These are phyloP conservation scores for Chromobotia macracanthus DNA, from an alignment of 2,797 vertebrate species.

Conservation along the genomic window DNA sequence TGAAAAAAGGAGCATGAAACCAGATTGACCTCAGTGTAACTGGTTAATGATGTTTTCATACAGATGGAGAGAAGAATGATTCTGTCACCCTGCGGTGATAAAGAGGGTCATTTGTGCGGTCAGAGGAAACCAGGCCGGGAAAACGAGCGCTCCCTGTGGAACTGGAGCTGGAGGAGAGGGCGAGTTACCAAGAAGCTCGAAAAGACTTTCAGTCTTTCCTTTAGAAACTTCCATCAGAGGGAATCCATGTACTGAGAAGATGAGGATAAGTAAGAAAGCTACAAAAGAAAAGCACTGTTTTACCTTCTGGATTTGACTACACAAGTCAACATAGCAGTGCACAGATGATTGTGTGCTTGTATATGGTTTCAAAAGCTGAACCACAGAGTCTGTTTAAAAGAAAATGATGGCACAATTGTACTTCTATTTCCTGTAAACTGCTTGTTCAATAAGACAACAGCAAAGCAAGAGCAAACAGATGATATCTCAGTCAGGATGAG, in stretches of 20 bases:
- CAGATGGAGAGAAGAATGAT: constrained; percentile 74
- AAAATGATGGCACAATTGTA: no score
- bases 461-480: no score
- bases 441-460: no score
- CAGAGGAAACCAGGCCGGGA: constrained; percentile 56
- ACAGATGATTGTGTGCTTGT: neutral
- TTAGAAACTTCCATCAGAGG: constrained; percentile 72
- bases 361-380: no score
- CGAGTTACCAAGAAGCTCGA: constrained; percentile 70
- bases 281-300: neutral
- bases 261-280: neutral
- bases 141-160: constrained; percentile 68
- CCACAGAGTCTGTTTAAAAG: no score
- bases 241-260: constrained; percentile 78
- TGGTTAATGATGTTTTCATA: neutral
- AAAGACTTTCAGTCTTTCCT: constrained; percentile 74
- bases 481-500: no score
- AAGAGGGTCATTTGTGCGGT: constrained; percentile 72
- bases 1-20: no score
- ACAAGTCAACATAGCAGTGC: neutral
- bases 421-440: no score
- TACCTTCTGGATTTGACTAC: neutral
- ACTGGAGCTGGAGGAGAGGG: constrained; percentile 82
- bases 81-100: constrained; percentile 70
- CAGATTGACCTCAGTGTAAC: neutral